These are phyloP conservation scores for Penaeus indicus DNA, from an alignment of 1,140 invertebrate genomes.

Conservation along the genomic window DNA sequence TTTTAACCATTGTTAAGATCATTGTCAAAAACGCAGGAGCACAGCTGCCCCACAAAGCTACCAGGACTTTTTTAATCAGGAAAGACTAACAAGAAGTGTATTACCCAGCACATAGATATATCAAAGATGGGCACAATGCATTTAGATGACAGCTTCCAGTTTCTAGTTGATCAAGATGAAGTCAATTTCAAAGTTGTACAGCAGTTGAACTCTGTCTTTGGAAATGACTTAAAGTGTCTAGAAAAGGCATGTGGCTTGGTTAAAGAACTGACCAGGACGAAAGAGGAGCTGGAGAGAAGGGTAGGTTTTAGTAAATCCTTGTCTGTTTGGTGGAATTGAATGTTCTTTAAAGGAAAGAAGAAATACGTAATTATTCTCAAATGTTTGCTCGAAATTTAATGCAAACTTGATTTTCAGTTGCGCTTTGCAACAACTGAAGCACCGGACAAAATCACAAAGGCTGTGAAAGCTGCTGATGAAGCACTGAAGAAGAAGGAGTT, in stretches of 20 bases:
- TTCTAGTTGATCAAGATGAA: constrained; percentile 65
- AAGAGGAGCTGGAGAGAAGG: constrained; percentile 73
- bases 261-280: constrained; percentile 70
- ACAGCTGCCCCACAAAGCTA: background rate
- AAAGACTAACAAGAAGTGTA: background rate
- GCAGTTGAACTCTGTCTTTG: constrained; percentile 73
- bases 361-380: background rate
- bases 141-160: constrained; percentile 18
- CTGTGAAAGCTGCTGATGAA: constrained; percentile 74
- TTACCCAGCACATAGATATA: background rate
- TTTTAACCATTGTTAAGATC: too few relatives aligned
- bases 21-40: too few relatives aligned
- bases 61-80: background rate
- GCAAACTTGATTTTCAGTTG: constrained; percentile 72
- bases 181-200: constrained; percentile 71
- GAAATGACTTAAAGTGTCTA: constrained; percentile 73
- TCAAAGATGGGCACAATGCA: constrained; percentile 9
- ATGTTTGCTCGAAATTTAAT: background rate
- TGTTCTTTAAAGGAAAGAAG: background rate
- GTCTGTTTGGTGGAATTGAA: background rate
- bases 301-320: constrained; percentile 68
- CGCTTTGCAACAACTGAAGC: constrained; percentile 75
- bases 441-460: constrained; percentile 75
- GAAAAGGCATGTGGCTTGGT: constrained; percentile 70
- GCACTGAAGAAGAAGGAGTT: constrained; percentile 73